phyloP scores from a whole-genome alignment of 2,797 vertebrate genomes.

The Dendrocincla fuliginosa region DNA sequence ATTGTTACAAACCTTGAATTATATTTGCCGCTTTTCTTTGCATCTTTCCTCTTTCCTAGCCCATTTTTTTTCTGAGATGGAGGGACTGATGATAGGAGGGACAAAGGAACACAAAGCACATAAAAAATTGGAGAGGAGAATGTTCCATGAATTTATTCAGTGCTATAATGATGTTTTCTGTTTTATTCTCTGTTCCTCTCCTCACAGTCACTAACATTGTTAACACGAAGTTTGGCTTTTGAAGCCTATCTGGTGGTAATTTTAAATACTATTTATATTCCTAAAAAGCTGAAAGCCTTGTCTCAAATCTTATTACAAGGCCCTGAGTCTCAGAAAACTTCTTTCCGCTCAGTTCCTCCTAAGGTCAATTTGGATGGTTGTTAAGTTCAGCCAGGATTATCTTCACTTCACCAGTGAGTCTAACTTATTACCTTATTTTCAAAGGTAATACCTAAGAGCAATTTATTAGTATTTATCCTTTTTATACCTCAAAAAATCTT shows the following conservation, averaged over 20 bases:
- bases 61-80: neutral
- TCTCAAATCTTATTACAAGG: neutral
- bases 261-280: conserved; percentile 3
- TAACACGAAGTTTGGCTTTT: neutral
- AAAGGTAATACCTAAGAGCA: neutral
- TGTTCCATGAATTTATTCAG: neutral
- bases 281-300: neutral
- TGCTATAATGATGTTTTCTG: neutral
- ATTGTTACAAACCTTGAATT: neutral
- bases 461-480: neutral
- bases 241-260: conserved; percentile 8
- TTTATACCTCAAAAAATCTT: neutral
- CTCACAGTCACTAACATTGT: neutral
- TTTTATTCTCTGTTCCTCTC: neutral
- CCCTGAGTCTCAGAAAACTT: neutral
- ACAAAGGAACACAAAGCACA: neutral
- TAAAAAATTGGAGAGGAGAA: neutral
- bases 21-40: neutral
- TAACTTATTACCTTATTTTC: neutral
- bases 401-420: neutral
- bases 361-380: neutral
- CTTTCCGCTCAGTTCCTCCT: neutral
- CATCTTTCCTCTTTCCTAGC: neutral
- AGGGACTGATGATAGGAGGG: neutral
- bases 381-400: neutral